phyloP scores from a whole-genome alignment of 2,113 vertebrate genomes.

The Gallinago undulata region DNA sequence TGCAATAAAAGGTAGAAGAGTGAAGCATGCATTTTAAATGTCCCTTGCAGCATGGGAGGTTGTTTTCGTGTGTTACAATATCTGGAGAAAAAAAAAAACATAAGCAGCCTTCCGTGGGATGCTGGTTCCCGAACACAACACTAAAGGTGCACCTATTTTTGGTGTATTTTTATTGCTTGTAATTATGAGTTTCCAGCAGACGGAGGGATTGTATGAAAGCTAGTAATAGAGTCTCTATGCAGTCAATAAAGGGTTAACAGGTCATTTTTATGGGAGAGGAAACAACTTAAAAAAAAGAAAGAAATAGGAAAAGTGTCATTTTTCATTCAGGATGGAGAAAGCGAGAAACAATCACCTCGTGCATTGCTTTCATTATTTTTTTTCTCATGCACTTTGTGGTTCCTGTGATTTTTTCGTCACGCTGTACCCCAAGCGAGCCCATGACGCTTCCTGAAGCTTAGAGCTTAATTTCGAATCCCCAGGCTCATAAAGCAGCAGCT shows the following conservation, averaged over 20 bases:
- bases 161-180: background rate
- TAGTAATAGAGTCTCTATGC: background rate
- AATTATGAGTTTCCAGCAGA: background rate
- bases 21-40: background rate
- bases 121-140: background rate
- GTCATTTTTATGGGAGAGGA: background rate
- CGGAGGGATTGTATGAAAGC: background rate
- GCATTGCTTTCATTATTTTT: background rate
- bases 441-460: background rate
- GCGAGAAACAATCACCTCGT: background rate
- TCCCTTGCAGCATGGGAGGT: background rate
- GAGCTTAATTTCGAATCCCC: constrained; percentile 38
- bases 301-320: background rate
- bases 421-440: background rate
- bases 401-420: background rate
- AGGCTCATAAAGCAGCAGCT: constrained; percentile 11
- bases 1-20: constrained; percentile 13
- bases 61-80: background rate
- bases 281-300: background rate
- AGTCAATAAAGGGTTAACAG: background rate
- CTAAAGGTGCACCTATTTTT: background rate
- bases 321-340: background rate
- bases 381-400: background rate
- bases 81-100: background rate
- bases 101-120: background rate